Base-by-base conservation (phyloP, 2,888 invertebrate species). In the Hoplodrina blanda region DNA sequence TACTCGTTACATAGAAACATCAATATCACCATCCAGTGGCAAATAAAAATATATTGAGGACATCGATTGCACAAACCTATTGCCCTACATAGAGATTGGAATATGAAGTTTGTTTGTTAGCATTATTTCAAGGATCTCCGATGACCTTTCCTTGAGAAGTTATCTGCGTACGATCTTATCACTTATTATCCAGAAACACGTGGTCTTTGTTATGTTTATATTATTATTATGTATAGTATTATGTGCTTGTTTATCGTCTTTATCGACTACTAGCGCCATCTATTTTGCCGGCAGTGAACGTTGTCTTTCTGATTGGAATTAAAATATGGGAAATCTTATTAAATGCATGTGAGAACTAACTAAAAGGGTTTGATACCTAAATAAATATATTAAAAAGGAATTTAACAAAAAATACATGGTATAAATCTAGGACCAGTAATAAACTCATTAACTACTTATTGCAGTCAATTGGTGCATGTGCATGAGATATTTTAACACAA, bases 221-320 rank as follows among this genome's bases (percentile, higher is more conserved):
- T 19, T 7, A 7, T 33, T 33, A 33, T 33, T 33, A 33, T 25
- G 33, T 33, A 33, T 33, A 33, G 5, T 33, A 33, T 4, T 33
- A 20, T 8, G 11, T 5, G 50, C 33, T 55, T 55, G 46, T 52
- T 54, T 44, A 65, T 56, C 33, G 52, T 52, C 33, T 52, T 55
- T 44, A 62, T 53, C 50, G 20, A 63, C 63, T 11, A 19, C 61
- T 63, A 75, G 25, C 60, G 79, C 77, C 77, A 78, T 60, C 77
- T 78, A 69, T 0, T 19, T 20, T 6, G 3, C 37, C 2, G 56
- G n/a, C 37, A 0, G 41, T 25, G 53, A 69, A 74, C 69, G 0
- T 52, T 44, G 13, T 6, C 3, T 20, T 20, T 53, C 56, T 30
- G 7, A 30, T 37, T 56, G 6, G 19, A 61, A 37, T n/a, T 10